Percentiles rank a stretch among this genome's conserved stretches.
Evolutionary conservation across 2,113 vertebrate genomes (phyloP).

Genomic region (Trogon melanurus): DNA sequence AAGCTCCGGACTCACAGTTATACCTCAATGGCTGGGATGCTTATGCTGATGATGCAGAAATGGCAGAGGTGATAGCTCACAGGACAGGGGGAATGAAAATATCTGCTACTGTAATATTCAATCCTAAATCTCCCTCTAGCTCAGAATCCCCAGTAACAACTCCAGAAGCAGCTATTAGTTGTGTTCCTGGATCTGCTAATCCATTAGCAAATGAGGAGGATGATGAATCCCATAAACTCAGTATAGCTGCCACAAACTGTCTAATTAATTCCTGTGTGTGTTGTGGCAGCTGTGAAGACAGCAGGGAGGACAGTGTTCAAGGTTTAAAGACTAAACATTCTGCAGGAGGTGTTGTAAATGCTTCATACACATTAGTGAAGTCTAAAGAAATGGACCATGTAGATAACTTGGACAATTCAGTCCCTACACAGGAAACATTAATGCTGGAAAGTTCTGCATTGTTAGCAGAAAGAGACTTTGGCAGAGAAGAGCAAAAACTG

Average conservation of each 20-base stretch:
- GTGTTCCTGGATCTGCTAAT: slow-evolving; percentile 20
- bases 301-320: slow-evolving; percentile 78
- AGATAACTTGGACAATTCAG: slow-evolving; percentile 60
- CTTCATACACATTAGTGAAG: slow-evolving; percentile 76
- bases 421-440: slow-evolving; percentile 61
- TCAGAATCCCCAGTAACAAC: slow-evolving; percentile 53
- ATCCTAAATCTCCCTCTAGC: slow-evolving; percentile 86
- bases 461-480: slow-evolving; percentile 57
- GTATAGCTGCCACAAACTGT: slow-evolving; percentile 85
- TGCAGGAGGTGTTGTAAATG: slow-evolving; percentile 68
- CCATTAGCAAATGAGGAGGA: slow-evolving; percentile 44
- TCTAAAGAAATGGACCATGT: slow-evolving; percentile 65
- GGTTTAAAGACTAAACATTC: slow-evolving; percentile 67
- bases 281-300: slow-evolving; percentile 89
- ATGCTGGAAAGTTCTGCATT: slow-evolving; percentile 56
- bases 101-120: slow-evolving; percentile 97
- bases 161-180: slow-evolving; percentile 40
- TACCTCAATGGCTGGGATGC: slow-evolving; percentile 88
- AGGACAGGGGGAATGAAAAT: slow-evolving; percentile 97
- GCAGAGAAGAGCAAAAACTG: slow-evolving; percentile 56
- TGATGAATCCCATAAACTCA: slow-evolving; percentile 75
- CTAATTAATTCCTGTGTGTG: slow-evolving; percentile 95
- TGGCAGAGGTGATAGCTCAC: slow-evolving; percentile 90
- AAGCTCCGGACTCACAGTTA: slow-evolving; percentile 66
- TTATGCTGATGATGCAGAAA: slow-evolving; percentile 78